Conservation (phyloP, 2,888 invertebrate species). For the Noctua pronuba region DNA sequence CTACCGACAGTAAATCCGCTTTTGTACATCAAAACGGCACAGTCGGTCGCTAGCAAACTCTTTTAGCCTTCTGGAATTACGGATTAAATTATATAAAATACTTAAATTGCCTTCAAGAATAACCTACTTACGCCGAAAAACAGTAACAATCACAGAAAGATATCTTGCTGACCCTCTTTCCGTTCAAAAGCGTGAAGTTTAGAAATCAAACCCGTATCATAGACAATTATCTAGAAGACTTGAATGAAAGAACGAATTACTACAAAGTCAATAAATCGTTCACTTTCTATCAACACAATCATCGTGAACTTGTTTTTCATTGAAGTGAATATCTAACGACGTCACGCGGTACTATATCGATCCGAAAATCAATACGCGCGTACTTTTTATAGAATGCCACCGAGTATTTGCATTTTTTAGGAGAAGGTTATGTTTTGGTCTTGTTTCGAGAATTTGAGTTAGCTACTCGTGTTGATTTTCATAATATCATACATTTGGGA, state of each 20-base stretch:
- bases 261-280: constrained; percentile 28
- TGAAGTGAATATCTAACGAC: constrained; percentile 43
- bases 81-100: not conserved
- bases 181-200: not conserved
- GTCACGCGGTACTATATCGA: constrained; percentile 49
- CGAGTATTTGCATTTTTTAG: not conserved
- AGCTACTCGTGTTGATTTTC: not conserved
- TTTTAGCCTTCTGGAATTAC: not conserved
- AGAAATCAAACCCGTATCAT: constrained; percentile 37
- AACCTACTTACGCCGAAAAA: not conserved
- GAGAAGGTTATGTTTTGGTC: not conserved
- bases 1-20: not conserved
- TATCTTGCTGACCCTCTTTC: not conserved
- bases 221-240: constrained; percentile 39
- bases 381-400: constrained; percentile 21
- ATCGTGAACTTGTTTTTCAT: constrained; percentile 36
- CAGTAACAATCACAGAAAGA: not conserved
- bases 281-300: constrained; percentile 46
- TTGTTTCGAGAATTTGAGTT: not conserved
- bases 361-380: constrained; percentile 54
- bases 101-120: not conserved
- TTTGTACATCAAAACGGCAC: not conserved
- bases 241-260: constrained; percentile 38
- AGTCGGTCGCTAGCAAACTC: not conserved
- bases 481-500: not conserved